Evolutionary conservation across 2,797 vertebrate species (phyloP).

Genomic region (Onychomys leucogaster): DNA sequence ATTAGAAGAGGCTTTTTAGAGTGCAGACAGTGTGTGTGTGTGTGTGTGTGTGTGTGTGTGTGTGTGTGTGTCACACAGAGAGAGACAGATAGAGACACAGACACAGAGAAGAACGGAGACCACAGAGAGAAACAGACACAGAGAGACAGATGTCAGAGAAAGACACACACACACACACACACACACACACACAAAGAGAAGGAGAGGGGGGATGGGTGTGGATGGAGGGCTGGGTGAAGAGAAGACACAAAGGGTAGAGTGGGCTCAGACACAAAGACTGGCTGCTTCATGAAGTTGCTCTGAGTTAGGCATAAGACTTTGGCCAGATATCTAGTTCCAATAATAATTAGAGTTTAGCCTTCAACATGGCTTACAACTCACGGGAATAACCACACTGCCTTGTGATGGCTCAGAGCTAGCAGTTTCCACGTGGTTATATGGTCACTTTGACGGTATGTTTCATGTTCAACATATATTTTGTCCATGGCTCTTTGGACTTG

Average conservation of each 20-base stretch:
- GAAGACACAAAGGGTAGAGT: background rate
- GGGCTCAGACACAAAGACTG: background rate
- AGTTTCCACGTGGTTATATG: accelerated
- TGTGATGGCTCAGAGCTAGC: background rate
- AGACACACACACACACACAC: background rate
- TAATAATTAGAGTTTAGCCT: background rate
- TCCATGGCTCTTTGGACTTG: background rate
- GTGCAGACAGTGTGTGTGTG: background rate
- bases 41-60: background rate
- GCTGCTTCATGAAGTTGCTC: background rate
- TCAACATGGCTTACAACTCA: background rate
- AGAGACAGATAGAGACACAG: no score
- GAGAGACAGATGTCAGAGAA: background rate
- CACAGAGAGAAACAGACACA: no score
- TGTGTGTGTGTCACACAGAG: background rate
- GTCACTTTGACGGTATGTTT: background rate
- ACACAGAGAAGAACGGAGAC: background rate
- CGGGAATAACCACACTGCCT: background rate
- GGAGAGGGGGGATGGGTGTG: background rate
- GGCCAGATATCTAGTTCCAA: background rate
- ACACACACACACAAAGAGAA: background rate
- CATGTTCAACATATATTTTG: background rate
- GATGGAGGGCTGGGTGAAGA: background rate
- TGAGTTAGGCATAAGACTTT: background rate
- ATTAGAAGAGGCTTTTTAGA: background rate